Conservation (phyloP, 2,888 invertebrate genomes). For the Pheosia gnoma region DNA sequence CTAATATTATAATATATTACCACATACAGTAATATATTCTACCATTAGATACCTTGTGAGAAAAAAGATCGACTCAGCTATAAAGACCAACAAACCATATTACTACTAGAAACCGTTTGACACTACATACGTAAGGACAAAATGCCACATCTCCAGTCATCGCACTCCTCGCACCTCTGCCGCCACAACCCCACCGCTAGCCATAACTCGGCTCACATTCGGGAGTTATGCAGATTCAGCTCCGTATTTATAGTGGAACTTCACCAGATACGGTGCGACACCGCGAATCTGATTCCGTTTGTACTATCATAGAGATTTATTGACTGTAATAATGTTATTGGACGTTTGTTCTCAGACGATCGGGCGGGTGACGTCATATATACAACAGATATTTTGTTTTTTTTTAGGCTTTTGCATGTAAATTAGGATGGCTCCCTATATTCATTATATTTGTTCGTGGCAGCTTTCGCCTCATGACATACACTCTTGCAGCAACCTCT, state of each 20-base stretch:
- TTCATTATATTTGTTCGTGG: background rate
- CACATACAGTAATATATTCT: too few species aligned
- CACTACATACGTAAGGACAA: background rate
- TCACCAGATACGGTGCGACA: slow-evolving; percentile 80
- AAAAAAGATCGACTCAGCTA: too few species aligned
- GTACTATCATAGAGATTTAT: slow-evolving; percentile 73
- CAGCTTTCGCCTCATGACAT: background rate
- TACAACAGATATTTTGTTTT: slow-evolving; percentile 36
- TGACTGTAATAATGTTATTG: slow-evolving; percentile 61
- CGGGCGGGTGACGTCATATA: slow-evolving; percentile 18
- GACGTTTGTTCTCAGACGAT: slow-evolving; percentile 29
- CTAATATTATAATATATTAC: too few species aligned
- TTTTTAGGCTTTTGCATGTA: background rate
- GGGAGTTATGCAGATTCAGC: slow-evolving; percentile 79
- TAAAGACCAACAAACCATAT: too few species aligned
- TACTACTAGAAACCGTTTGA: too few species aligned
- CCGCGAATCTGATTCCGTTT: slow-evolving; percentile 81
- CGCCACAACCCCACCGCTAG: slow-evolving; percentile 59
- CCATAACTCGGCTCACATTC: slow-evolving; percentile 64
- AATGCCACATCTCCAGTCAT: slow-evolving; percentile 23
- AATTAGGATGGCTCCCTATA: background rate
- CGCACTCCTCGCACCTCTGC: slow-evolving; percentile 30
- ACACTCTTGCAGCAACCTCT: too few species aligned
- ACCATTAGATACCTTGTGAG: too few species aligned
- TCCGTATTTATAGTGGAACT: slow-evolving; percentile 80